phyloP scores from a whole-genome alignment of 2,797 vertebrate genomes.

The Rachycentron canadum region DNA sequence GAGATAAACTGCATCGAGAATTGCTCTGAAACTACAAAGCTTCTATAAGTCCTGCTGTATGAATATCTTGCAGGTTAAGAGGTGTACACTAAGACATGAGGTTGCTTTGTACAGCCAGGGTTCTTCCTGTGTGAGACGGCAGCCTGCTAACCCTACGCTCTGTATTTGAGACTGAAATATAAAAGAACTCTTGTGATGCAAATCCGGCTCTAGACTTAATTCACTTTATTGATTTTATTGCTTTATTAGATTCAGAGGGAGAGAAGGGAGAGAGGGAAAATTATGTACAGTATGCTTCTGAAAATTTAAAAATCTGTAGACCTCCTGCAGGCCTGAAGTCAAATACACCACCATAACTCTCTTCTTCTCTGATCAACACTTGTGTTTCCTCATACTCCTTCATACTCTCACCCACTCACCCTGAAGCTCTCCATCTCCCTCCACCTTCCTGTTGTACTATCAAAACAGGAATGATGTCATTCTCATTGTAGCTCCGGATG shows the following conservation, averaged over 20 bases:
- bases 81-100: slow-evolving; percentile 20
- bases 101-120: slow-evolving; percentile 28
- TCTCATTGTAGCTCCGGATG: slow-evolving; percentile 63
- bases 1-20: slow-evolving; percentile 60
- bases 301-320: slow-evolving; percentile 42
- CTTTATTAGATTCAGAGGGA: slow-evolving; percentile 69
- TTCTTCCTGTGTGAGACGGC: slow-evolving; percentile 64
- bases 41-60: slow-evolving; percentile 1
- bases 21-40: slow-evolving; percentile 58
- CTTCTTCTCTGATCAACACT: slow-evolving; percentile 45
- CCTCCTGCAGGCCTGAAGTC: slow-evolving; percentile 25
- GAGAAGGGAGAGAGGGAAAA: slow-evolving; percentile 24
- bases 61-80: slow-evolving; percentile 46
- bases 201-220: slow-evolving; percentile 56
- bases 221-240: slow-evolving; percentile 61
- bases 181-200: slow-evolving; percentile 56
- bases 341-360: slow-evolving; percentile 6
- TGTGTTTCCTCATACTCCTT: slow-evolving; percentile 31
- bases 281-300: slow-evolving; percentile 37
- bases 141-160: slow-evolving; percentile 31
- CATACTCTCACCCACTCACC: slow-evolving; percentile 30
- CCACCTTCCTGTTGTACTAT: slow-evolving; percentile 69
- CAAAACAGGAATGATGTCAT: slow-evolving; percentile 79
- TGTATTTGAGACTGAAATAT: slow-evolving; percentile 31
- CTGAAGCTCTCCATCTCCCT: slow-evolving; percentile 34